These are phyloP conservation scores for Drosophila bocqueti DNA, from an alignment of 1,140 invertebrate species.

Conservation along the genomic window DNA sequence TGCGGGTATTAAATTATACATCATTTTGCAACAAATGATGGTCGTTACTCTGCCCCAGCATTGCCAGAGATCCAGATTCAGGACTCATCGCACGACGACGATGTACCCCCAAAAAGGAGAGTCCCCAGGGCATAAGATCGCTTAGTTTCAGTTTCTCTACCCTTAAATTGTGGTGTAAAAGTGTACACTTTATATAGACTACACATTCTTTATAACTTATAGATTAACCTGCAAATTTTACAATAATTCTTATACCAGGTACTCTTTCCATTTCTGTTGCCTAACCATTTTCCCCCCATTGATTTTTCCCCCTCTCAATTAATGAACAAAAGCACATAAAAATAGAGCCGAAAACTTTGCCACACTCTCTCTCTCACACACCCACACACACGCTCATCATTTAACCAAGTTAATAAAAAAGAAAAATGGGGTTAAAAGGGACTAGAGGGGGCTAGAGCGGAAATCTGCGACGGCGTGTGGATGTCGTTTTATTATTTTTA, in stretches of 20 bases:
- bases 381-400: not conserved
- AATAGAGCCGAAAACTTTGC: slow-evolving; percentile 16
- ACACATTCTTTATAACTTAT: not conserved
- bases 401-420: slow-evolving; percentile 53
- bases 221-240: not conserved
- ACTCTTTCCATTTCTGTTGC: not conserved
- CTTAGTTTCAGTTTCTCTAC: not conserved
- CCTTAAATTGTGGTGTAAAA: not conserved
- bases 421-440: not conserved
- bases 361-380: not conserved
- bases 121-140: not conserved
- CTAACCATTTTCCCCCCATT: not conserved
- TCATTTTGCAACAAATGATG: slow-evolving; percentile 84
- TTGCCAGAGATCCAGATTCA: slow-evolving; percentile 7
- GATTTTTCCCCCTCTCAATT: slow-evolving; percentile 11
- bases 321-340: slow-evolving; percentile 4
- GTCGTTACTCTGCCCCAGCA: slow-evolving; percentile 66
- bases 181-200: not conserved
- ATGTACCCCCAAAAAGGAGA: not conserved
- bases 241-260: not conserved
- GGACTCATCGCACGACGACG: not conserved
- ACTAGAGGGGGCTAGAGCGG: no score
- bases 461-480: slow-evolving; percentile 2
- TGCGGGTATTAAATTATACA: slow-evolving; percentile 85
- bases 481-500: slow-evolving; percentile 48